phyloP scores from a whole-genome alignment of 1,140 invertebrate genomes.

The Panagrolaimus sp. region DNA sequence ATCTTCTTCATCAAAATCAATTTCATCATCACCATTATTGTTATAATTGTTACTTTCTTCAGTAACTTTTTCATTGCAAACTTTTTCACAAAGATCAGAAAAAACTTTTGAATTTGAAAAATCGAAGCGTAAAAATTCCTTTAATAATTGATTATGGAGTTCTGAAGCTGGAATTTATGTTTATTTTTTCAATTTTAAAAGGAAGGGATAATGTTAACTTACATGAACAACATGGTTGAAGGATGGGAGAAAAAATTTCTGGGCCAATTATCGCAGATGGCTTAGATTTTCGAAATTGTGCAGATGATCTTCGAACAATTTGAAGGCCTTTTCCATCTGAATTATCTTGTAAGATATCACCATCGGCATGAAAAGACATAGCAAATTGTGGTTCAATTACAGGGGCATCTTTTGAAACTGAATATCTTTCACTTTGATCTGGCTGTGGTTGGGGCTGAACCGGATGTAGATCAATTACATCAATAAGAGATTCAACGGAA shows the following conservation, averaged over 20 bases:
- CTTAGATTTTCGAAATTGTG: not conserved
- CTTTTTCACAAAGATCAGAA: no score
- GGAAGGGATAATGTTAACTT: no score
- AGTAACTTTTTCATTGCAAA: no score
- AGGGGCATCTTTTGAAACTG: not conserved
- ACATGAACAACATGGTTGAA: conserved; percentile 18
- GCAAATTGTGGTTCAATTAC: not conserved
- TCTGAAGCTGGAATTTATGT: conserved; percentile 8
- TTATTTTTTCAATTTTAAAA: not conserved
- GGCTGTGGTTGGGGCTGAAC: not conserved
- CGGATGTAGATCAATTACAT: conserved; percentile 22
- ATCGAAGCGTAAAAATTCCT: conserved; percentile 23
- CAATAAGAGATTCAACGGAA: conserved; percentile 19
- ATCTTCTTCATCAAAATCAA: not conserved
- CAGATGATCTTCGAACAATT: conserved; percentile 15
- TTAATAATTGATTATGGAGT: conserved; percentile 3
- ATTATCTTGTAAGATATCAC: not conserved
- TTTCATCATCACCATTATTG: not conserved
- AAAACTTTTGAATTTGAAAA: conserved; percentile 14
- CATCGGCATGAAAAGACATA: not conserved
- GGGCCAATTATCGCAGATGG: not conserved
- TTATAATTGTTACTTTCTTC: no score
- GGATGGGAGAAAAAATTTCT: conserved; percentile 10
- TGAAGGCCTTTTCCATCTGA: not conserved
- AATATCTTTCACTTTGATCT: no score